phyloP scores from a whole-genome alignment of 2,797 vertebrate species.

The Catharus ustulatus region DNA sequence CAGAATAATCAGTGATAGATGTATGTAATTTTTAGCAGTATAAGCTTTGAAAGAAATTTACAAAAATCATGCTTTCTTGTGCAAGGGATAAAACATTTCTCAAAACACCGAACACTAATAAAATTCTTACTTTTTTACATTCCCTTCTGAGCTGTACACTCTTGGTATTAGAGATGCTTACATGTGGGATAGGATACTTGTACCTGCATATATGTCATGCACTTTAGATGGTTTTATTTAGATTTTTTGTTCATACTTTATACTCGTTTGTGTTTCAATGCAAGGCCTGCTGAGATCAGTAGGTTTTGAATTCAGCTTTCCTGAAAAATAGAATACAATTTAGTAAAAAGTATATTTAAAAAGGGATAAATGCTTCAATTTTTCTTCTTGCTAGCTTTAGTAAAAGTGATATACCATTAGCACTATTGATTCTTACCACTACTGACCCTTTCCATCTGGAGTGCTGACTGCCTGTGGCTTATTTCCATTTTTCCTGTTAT shows the following conservation, averaged over 20 bases:
- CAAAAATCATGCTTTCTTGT: neutral
- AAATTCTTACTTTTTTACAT: neutral
- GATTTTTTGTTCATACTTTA: neutral
- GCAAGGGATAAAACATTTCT: neutral
- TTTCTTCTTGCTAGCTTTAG: neutral
- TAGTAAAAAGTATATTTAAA: neutral
- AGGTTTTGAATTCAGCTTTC: neutral
- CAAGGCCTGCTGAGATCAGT: neutral
- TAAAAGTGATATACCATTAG: neutral
- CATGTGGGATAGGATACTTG: neutral
- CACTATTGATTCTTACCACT: neutral
- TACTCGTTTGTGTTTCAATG: neutral
- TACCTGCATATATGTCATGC: neutral
- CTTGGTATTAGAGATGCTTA: neutral
- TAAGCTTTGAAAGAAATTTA: neutral
- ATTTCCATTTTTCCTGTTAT: neutral
- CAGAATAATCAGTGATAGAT: neutral
- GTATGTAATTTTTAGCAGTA: neutral
- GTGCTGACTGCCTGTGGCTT: neutral
- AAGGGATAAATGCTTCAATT: neutral
- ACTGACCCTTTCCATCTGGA: neutral
- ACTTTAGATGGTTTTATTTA: neutral
- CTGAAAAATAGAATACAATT: neutral
- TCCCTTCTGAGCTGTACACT: neutral
- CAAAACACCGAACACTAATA: neutral